A percentile compares a stretch with the other conserved stretches of the same genome.
phyloP scores from a whole-genome alignment of 2,888 invertebrate species.

The Epiblema foenella region DNA sequence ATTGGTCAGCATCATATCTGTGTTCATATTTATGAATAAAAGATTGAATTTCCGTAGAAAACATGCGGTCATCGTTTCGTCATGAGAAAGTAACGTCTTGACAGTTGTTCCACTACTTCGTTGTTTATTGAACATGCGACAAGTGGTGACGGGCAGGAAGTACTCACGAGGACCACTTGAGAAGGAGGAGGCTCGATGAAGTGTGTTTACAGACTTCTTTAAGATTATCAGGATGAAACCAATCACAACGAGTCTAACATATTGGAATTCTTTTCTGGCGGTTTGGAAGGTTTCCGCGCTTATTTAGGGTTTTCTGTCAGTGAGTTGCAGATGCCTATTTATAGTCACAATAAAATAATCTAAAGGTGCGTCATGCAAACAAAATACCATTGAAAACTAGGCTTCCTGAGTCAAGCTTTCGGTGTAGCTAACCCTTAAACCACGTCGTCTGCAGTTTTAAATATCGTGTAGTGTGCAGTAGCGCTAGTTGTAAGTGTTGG shows the following conservation, averaged over 20 bases:
- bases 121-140: slow-evolving; percentile 25
- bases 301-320: no score
- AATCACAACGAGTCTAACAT: not conserved
- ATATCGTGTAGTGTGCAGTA: no score
- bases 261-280: not conserved
- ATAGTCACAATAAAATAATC: no score
- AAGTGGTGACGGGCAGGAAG: not conserved
- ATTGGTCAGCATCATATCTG: not conserved
- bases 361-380: no score
- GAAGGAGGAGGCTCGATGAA: not conserved
- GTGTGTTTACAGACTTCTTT: slow-evolving; percentile 9
- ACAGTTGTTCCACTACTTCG: slow-evolving; percentile 3
- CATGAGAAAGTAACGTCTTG: slow-evolving; percentile 26
- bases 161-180: not conserved
- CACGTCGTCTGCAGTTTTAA: no score
- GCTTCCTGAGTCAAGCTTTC: no score
- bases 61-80: slow-evolving; percentile 32
- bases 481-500: no score
- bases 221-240: not conserved
- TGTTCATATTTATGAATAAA: not conserved
- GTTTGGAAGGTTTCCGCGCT: no score
- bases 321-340: not conserved
- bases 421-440: no score
- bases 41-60: slow-evolving; percentile 25
- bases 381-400: no score